Evolutionary conservation across 2,113 vertebrate genomes (phyloP).

Genomic region (Isurus oxyrinchus): DNA sequence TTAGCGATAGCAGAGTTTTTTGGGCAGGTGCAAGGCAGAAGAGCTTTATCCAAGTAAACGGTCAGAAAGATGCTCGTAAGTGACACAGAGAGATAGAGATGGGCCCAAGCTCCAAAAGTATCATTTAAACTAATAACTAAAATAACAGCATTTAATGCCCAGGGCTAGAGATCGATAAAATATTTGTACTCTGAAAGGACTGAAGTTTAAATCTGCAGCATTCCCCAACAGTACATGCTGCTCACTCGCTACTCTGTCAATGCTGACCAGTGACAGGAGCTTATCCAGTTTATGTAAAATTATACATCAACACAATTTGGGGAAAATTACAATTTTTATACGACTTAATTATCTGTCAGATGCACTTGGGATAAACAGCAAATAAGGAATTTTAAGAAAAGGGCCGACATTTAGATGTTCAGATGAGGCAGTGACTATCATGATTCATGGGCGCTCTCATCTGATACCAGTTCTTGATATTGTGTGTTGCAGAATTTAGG

Average conservation of each 20-base stretch:
- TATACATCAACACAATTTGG: background rate
- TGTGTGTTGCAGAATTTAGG: slow-evolving; percentile 12
- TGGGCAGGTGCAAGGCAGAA: background rate
- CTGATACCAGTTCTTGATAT: slow-evolving; percentile 10
- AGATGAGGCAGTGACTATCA: background rate
- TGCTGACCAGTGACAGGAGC: background rate
- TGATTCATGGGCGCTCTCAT: background rate
- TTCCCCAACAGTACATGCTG: background rate
- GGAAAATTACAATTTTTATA: background rate
- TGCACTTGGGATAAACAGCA: background rate
- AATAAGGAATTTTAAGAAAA: slow-evolving; percentile 8
- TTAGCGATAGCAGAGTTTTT: background rate
- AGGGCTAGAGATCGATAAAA: background rate
- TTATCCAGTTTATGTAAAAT: background rate
- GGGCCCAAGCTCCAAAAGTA: background rate
- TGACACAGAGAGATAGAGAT: background rate
- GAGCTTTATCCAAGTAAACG: background rate
- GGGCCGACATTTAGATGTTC: background rate
- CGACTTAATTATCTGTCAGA: background rate
- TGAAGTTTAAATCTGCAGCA: background rate
- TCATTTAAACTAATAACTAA: background rate
- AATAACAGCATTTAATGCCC: background rate
- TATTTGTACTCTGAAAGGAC: background rate
- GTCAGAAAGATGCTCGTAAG: background rate
- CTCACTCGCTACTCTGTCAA: no score